Base-by-base conservation (phyloP, 2,888 invertebrate species). In the Flabesymbios commensalis region DNA sequence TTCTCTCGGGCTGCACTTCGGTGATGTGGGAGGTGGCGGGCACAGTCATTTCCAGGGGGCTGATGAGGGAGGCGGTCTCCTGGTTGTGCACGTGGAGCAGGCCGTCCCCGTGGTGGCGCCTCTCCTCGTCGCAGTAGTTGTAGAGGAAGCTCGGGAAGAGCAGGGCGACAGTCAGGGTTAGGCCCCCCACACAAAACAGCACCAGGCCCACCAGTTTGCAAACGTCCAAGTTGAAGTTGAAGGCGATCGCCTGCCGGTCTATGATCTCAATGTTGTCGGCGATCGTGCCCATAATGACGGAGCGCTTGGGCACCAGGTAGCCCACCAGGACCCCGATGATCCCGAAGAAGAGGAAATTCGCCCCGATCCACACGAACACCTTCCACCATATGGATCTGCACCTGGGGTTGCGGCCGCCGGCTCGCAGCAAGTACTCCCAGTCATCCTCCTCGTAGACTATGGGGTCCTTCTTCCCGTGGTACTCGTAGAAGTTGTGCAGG, bases 401-500 rank as follows among this genome's bases (percentile, higher is more conserved):
- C n/a, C 74, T 68, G 33, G 74, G 67, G 32, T 31, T 28, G 14
- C 42, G 36, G 7, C 69, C 72, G 51, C 68, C 59, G 1, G 83
- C 79, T 61, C 79, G 76, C 45, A 84, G 75, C 59, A 83, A 74
- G 69, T 80, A 83, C 19, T 76, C 77, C 64, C 49, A 49, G 43
- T 65, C 67, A 60, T 83, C 83, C 41, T 76, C 76, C 57, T 81
- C 81, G 65, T 79, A 78, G 26, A 79, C 68, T 17, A 70, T 65
- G 5, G 79, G 79, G 57, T 77, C 78, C 61, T 63, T 61, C 24
- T n/a, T 24, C 19, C 32, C 61, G 45, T 65, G 42, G 58, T 73
- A 69, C 59, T 84, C 84, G 72, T 85, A 85, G 74, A 85, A 85
- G 61, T 85, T 76, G 67, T 85, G 84, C 53, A 85, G 75, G 69